Evolutionary conservation across 2,797 vertebrate genomes (phyloP).

Genomic region (Trichosurus vulpecula): DNA sequence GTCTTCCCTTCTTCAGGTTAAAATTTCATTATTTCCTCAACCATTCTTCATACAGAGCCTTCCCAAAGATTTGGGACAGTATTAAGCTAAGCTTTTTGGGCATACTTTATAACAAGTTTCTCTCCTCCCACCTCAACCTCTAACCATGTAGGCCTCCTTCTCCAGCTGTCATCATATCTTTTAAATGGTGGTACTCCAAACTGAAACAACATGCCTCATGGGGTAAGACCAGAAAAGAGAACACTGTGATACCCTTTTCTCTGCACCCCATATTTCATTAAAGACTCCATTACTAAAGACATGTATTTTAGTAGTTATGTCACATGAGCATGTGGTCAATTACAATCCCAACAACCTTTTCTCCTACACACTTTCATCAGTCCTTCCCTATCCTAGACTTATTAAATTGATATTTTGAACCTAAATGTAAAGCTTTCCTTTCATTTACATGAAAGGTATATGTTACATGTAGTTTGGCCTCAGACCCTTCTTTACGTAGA

Average conservation of each 20-base stretch:
- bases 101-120: background rate
- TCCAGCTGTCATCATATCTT: background rate
- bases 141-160: background rate
- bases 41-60: background rate
- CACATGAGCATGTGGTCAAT: background rate
- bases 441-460: background rate
- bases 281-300: background rate
- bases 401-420: background rate
- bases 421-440: background rate
- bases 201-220: background rate
- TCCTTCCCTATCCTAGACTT: background rate
- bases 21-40: background rate
- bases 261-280: background rate
- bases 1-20: background rate
- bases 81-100: background rate
- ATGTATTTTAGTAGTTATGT: background rate
- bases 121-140: background rate
- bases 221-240: background rate
- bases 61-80: background rate
- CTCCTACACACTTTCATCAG: background rate
- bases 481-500: background rate
- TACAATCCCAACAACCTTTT: background rate
- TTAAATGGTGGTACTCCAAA: background rate
- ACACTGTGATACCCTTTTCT: background rate
- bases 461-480: background rate